These are phyloP conservation scores for Epistrophella euchroma DNA, from an alignment of 2,888 invertebrate genomes.

Conservation along the genomic window DNA sequence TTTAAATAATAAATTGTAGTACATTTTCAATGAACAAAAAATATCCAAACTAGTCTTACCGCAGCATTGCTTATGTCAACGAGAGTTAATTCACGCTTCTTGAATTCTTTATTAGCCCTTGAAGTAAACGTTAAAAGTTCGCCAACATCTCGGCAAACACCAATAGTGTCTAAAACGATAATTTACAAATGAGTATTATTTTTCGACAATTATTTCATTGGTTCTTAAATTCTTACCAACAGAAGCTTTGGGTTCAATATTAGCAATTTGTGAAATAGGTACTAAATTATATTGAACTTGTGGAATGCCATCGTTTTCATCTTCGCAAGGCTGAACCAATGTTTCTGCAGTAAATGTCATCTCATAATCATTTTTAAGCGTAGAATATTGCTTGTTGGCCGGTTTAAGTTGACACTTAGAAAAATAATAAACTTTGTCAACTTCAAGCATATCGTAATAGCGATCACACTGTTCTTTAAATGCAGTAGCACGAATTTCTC, in stretches of 20 bases:
- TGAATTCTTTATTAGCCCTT: slow-evolving; percentile 91
- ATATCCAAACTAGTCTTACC: slow-evolving; percentile 82
- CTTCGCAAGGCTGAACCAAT: slow-evolving; percentile 86
- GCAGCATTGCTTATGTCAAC: slow-evolving; percentile 93
- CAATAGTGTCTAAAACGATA: slow-evolving; percentile 90
- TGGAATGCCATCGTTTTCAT: slow-evolving; percentile 88
- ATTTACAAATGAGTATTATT: not conserved
- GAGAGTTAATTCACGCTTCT: slow-evolving; percentile 93
- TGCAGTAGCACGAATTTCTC: slow-evolving; percentile 96
- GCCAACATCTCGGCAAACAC: slow-evolving; percentile 90
- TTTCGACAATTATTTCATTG: not conserved
- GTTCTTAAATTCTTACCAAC: slow-evolving; percentile 86
- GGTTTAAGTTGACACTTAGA: slow-evolving; percentile 93
- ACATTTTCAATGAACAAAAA: not conserved
- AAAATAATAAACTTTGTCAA: slow-evolving; percentile 94
- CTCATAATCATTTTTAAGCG: slow-evolving; percentile 97
- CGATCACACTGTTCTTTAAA: slow-evolving; percentile 95
- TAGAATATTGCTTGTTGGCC: slow-evolving; percentile 95
- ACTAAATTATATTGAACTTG: slow-evolving; percentile 91
- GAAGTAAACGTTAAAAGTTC: slow-evolving; percentile 91
- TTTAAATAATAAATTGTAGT: not conserved
- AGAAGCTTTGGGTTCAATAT: slow-evolving; percentile 87
- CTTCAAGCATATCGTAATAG: slow-evolving; percentile 94
- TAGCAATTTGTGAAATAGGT: slow-evolving; percentile 89
- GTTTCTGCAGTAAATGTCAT: slow-evolving; percentile 94